Evolutionary conservation across 2,797 vertebrate genomes (phyloP).

Genomic region (Nyctibius grandis): DNA sequence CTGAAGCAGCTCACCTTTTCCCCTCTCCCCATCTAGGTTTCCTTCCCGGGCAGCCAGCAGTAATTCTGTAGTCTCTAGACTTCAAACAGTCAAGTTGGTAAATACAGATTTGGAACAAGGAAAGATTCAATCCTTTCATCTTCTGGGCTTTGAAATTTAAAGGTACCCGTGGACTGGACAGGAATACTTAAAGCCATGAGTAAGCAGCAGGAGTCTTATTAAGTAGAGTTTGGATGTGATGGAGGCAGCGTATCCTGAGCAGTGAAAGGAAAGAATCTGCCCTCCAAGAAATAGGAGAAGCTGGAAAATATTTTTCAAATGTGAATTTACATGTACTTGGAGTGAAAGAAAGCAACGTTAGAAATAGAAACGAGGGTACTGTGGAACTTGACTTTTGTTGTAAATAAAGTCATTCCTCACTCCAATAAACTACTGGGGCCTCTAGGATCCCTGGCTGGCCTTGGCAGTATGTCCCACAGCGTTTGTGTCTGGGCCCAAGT

Average conservation of each 20-base stretch:
- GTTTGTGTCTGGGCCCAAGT: background rate
- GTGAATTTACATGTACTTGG: background rate
- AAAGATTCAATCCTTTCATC: slow-evolving; percentile 39
- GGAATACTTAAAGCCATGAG: slow-evolving; percentile 10
- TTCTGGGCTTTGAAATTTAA: slow-evolving; percentile 28
- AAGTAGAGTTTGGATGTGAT: background rate
- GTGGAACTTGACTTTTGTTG: background rate
- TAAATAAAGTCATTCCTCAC: background rate
- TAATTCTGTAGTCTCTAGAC: background rate
- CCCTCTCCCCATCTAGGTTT: background rate
- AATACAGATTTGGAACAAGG: slow-evolving; percentile 9
- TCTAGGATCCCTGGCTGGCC: background rate
- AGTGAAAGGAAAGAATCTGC: background rate
- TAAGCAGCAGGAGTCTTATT: slow-evolving; percentile 25
- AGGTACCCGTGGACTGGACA: slow-evolving; percentile 21
- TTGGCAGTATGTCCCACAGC: background rate
- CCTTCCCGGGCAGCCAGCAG: background rate
- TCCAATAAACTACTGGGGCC: background rate
- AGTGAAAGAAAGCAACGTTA: background rate
- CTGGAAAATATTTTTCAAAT: slow-evolving; percentile 63
- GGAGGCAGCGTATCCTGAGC: background rate
- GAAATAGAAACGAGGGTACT: slow-evolving; percentile 22
- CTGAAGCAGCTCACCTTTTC: slow-evolving; percentile 34
- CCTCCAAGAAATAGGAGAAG: slow-evolving; percentile 41
- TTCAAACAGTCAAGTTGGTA: slow-evolving; percentile 7